Base-by-base conservation (phyloP, 2,113 vertebrate species). In the Motacilla alba region DNA sequence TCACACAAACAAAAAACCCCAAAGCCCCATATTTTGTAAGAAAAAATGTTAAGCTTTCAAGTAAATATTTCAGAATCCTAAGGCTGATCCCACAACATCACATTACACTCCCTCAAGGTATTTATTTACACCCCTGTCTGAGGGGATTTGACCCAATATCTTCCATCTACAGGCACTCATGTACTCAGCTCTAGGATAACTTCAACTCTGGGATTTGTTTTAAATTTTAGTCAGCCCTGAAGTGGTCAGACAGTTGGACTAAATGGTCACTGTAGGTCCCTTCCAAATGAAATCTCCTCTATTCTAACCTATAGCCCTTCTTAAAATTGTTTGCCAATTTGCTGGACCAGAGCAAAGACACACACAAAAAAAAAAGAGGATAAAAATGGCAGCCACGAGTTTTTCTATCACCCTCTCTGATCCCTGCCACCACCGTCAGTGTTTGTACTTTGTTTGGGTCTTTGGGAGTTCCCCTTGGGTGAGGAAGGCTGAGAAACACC, bases 371-470 rank as follows among this genome's bases (percentile, higher is more conserved):
- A 70, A 9, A n/a, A 9, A 75, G 19, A 23, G 8, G 33, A 30
- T 46, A 60, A 78, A 89, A 84, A 53, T 33, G 47, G 6, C 31
- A 44, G 6, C 26, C 74, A 15, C 2, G 2, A 69, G 27, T 23
- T 43, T 23, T 85, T 50, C 31, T 55, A 19, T 31, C n/a, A 18
- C 21, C 12, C 3, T 30, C 9, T 16, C 24, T 72, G 35, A 60
- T 33, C 22, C 46, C 9, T 14, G 28, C 47, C 58, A 47, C 7
- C 67, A 43, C 22, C 24, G 60, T 21, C 66, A 18, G 14, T 3
- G 3, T 12, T 1, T 3, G 2, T 18, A 11, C 17, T 64, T 60
- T 22, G 6, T 53, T 53, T 3, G 9, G 15, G 18, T 8, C 16
- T 41, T 9, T 30, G 39, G 15, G 17, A 59, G 16, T 5, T 50